Base-by-base conservation (phyloP, 2,888 invertebrate genomes). In the Polymixis lichenea region DNA sequence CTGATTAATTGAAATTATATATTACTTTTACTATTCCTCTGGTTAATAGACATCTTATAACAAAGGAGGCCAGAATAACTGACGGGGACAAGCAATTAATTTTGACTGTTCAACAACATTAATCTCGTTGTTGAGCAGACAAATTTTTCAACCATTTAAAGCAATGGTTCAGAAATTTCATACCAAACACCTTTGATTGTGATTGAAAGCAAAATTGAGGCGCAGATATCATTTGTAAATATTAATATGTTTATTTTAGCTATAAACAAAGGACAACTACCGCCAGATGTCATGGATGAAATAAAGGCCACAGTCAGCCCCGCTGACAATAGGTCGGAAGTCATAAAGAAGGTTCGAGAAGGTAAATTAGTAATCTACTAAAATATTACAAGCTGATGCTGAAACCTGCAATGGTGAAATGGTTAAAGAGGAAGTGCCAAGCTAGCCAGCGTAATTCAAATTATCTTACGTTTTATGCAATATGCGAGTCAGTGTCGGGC, bases 271-370 rank as follows among this genome's bases (percentile, higher is more conserved):
- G 56, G 72, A 22, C 62, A 72, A 51, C 22, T 80, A 15, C 80
- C 80, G 3, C 11, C 80, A 13, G 85, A 68, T 25, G 64, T 81
- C 9, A 46, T 81, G 64, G 43, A 61, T 38, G 85, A 81, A 46
- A 28, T 84, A n/a, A 62, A 67, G 2, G 22, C 58, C 0, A n/a
- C 19, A 11, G 32, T 81, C 51, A 67, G 51, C 8, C 58, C 67
- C 7, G 62, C 61, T 56, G 80, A 81, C 55, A 51, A 55, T 15
- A 81, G 84, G 25, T 68, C 85, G n/a, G 43, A 72, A 55, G 85
- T 84, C 4, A 60, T 85, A 13, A 66, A 46, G 13, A 82, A 82
- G 2, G 58, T 82, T 32, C 72, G 80, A 53, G 38, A 56, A 65
- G 80, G 80, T 80, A 62, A 28, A 25, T 0, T 32, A 53, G 19